Evolutionary conservation across 2,113 vertebrate species (phyloP).

Genomic region (Daphoenositta chrysoptera): DNA sequence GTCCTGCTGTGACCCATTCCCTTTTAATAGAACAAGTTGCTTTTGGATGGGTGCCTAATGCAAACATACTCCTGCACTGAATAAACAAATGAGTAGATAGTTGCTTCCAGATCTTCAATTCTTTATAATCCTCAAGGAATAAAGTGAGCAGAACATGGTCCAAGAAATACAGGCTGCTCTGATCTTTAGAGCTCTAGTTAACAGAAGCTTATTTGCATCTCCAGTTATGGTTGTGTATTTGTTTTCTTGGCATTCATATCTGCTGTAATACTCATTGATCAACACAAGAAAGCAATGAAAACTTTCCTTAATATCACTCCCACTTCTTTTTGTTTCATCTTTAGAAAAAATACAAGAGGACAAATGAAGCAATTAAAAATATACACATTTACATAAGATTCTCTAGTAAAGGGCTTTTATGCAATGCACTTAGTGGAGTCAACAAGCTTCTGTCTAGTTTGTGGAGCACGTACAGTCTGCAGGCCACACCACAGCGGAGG

Average conservation of each 20-base stretch:
- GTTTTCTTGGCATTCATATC: neutral
- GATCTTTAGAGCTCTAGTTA: conserved; percentile 35
- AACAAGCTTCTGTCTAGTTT: neutral
- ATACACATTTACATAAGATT: neutral
- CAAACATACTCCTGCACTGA: conserved; percentile 38
- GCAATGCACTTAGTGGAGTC: neutral
- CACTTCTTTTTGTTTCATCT: neutral
- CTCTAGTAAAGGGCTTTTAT: neutral
- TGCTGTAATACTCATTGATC: neutral
- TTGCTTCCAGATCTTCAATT: conserved; percentile 43
- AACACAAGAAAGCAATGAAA: neutral
- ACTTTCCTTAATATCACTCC: neutral
- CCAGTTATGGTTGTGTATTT: neutral
- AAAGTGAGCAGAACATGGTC: neutral
- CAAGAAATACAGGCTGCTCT: conserved; percentile 27
- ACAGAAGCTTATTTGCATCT: neutral
- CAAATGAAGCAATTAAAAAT: neutral
- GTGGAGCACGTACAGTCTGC: neutral
- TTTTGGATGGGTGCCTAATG: conserved; percentile 56
- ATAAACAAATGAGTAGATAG: conserved; percentile 46
- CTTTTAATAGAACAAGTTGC: conserved; percentile 41
- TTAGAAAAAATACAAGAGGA: neutral
- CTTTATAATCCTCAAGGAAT: conserved; percentile 59
- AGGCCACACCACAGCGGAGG: neutral
- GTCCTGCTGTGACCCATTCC: conserved; percentile 60